Evolutionary conservation across 2,113 vertebrate genomes (phyloP).

Genomic region (Myiagra hebetior): DNA sequence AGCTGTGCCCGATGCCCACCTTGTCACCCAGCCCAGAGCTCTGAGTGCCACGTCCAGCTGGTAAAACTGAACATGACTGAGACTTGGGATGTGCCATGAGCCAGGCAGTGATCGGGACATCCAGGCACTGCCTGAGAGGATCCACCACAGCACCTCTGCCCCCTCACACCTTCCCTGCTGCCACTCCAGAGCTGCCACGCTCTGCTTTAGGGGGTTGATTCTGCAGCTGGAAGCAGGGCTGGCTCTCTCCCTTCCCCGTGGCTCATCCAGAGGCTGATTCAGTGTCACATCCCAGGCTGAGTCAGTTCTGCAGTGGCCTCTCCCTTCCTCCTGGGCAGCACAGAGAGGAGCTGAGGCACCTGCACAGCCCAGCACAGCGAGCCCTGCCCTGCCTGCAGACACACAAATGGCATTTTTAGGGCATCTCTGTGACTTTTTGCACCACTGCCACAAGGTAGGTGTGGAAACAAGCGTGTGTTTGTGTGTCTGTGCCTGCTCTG

Average conservation of each 20-base stretch:
- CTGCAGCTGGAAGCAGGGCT: background rate
- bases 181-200: background rate
- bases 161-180: background rate
- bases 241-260: background rate
- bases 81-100: background rate
- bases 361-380: background rate
- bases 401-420: background rate
- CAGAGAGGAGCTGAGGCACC: background rate
- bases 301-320: background rate
- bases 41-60: background rate
- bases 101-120: background rate
- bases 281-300: conserved; percentile 11
- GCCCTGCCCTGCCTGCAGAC: background rate
- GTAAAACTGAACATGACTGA: background rate
- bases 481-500: rapidly evolving
- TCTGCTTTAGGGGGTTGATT: rapidly evolving
- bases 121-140: background rate
- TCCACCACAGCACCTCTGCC: rapidly evolving
- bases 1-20: rapidly evolving
- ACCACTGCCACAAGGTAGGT: background rate
- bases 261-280: conserved; percentile 7
- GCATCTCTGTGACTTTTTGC: rapidly evolving
- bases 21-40: background rate
- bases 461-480: background rate
- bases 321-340: background rate